Percentiles rank a stretch among this genome's conserved stretches.
phyloP scores from a whole-genome alignment of 1,140 invertebrate genomes.

The Steinernema khuongi region DNA sequence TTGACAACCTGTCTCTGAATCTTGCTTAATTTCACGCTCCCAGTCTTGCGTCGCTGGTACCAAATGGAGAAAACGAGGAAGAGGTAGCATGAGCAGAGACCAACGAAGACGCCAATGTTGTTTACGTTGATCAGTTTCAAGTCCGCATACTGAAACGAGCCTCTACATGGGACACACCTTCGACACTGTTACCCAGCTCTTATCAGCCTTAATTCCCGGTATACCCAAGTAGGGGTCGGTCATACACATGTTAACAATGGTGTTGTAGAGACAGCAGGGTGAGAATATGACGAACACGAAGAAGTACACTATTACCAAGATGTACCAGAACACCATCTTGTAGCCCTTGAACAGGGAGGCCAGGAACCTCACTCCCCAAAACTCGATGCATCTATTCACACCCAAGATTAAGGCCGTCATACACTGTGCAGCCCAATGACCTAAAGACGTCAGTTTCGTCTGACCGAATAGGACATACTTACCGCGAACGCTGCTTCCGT shows the following conservation, averaged over 20 bases:
- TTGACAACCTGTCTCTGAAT: background rate
- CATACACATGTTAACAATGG: constrained; percentile 6
- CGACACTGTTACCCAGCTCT: background rate
- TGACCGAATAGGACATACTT: too few relatives aligned
- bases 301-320: background rate
- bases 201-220: background rate
- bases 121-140: background rate
- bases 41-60: background rate
- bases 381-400: background rate
- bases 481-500: background rate
- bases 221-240: background rate
- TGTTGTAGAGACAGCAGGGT: background rate
- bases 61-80: background rate
- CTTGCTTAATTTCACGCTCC: background rate
- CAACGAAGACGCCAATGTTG: background rate
- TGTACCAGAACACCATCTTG: background rate
- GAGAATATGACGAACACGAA: background rate
- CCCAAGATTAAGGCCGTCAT: background rate
- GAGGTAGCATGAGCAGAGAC: background rate
- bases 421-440: background rate
- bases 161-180: background rate
- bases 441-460: background rate
- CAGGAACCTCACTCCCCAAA: background rate
- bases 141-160: background rate
- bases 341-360: background rate